Evolutionary conservation across 2,113 vertebrate species (phyloP), one percentile per base, ranked within the genome.

Genomic region (Rousettus leschenaultii): DNA sequence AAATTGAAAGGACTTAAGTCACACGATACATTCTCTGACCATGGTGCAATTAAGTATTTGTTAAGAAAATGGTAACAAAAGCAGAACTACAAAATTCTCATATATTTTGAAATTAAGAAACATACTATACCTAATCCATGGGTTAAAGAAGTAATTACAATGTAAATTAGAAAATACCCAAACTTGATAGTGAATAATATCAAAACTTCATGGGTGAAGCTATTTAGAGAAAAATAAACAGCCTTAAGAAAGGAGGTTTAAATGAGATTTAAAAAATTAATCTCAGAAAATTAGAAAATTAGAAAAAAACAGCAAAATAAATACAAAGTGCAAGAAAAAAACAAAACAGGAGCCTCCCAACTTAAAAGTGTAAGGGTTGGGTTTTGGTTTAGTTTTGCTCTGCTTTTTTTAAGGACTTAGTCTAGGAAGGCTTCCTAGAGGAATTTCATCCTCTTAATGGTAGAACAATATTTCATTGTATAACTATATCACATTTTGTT

Each of bases 251-350:
- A 80, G 53, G 87, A 89, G 68, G 30, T 83, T 68, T 14, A 89
- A 94, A 57, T 57, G 16, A 83, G 45, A 87, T 88, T 75, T 87
- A 94, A 89, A 66, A 90, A 90, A 48, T 75, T 77, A 38, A 75
- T 66, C 35, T 82, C n/a, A 43, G 5, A 51, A 94, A 94, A 51
- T 91, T 43, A 53, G 4, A 38, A 93, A 68, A n/a, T n/a, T n/a
- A n/a, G n/a, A n/a, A 15, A 55, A 61, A 43, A 40, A 66, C 10
- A 85, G 51, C 35, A 55, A 78, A 78, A 79, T 86, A 91, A 91
- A 82, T 33, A 55, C 53, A 71, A 85, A 65, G 30, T 35, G 5
- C 7, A 65, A 83, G 33, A n/a, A 53, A 63, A 30, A 30, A 90
- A 7, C 14, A 45, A 75, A 89, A 75, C 13, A 68, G 26, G 19